These are phyloP conservation scores for Trichogramma dendrolimi DNA, from an alignment of 2,888 invertebrate genomes.

Conservation along the genomic window DNA sequence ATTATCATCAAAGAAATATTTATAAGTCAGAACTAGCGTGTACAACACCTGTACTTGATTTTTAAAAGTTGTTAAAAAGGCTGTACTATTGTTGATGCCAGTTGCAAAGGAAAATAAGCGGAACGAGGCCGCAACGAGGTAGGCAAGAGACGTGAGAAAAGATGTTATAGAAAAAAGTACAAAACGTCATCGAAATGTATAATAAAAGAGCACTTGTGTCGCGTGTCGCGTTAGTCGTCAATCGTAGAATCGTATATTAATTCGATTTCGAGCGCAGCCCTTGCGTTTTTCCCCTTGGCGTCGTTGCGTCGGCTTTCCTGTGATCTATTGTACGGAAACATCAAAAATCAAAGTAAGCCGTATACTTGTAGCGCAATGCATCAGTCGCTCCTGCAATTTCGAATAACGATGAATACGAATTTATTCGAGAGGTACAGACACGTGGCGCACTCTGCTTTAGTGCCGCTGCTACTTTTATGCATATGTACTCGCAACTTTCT, in stretches of 20 bases:
- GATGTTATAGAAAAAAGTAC: not conserved
- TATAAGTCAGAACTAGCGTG: too few species aligned
- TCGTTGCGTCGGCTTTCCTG: slow-evolving; percentile 12
- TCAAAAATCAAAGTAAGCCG: slow-evolving; percentile 16
- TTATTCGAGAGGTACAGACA: slow-evolving; percentile 7
- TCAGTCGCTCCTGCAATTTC: slow-evolving; percentile 6
- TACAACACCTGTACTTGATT: too few species aligned
- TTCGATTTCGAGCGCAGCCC: slow-evolving; percentile 18
- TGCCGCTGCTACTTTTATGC: too few species aligned
- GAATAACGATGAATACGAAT: slow-evolving; percentile 16
- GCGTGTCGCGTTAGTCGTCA: slow-evolving; percentile 23
- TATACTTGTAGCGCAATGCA: too few species aligned
- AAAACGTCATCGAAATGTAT: not conserved
- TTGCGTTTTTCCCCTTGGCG: not conserved
- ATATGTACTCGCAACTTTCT: too few species aligned
- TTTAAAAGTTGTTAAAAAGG: too few species aligned
- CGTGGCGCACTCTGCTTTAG: not conserved
- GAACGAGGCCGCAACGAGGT: slow-evolving; percentile 12
- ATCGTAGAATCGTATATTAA: slow-evolving; percentile 26
- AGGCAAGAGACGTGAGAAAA: not conserved
- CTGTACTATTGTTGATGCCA: too few species aligned
- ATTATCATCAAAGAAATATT: too few species aligned
- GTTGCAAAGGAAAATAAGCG: too few species aligned
- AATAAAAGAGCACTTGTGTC: slow-evolving; percentile 5
- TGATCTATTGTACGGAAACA: slow-evolving; percentile 27